phyloP scores from a whole-genome alignment of 2,113 vertebrate genomes.

The Sphyrna mokarran region DNA sequence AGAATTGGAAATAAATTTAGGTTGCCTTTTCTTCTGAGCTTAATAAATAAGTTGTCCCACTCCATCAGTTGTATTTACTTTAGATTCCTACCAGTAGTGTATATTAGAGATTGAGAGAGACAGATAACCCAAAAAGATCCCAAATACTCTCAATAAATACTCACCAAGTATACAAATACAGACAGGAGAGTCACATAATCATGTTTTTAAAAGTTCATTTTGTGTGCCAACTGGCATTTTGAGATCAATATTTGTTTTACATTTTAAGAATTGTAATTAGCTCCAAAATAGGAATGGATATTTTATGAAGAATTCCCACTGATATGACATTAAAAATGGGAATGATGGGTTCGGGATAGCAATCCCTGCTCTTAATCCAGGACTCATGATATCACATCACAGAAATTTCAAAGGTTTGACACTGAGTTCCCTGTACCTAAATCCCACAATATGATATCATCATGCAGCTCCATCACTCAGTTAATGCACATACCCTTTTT shows the following conservation, averaged over 20 bases:
- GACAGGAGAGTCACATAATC: not conserved
- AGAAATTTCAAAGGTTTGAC: not conserved
- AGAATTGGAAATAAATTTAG: not conserved
- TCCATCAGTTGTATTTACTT: not conserved
- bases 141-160: not conserved
- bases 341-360: not conserved
- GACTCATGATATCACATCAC: not conserved
- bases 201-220: not conserved
- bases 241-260: not conserved
- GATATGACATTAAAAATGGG: not conserved
- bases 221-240: not conserved
- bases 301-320: not conserved
- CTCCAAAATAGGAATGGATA: not conserved
- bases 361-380: not conserved
- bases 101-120: not conserved
- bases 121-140: not conserved
- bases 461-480: not conserved
- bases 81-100: not conserved
- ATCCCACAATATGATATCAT: not conserved
- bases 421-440: not conserved
- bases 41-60: not conserved
- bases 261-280: not conserved
- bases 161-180: not conserved
- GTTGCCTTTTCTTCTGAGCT: not conserved
- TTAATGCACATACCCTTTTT: not conserved